Evolutionary conservation across 2,888 invertebrate genomes (phyloP), one percentile per base, ranked within the genome.

Genomic region (Conchocele bisecta): DNA sequence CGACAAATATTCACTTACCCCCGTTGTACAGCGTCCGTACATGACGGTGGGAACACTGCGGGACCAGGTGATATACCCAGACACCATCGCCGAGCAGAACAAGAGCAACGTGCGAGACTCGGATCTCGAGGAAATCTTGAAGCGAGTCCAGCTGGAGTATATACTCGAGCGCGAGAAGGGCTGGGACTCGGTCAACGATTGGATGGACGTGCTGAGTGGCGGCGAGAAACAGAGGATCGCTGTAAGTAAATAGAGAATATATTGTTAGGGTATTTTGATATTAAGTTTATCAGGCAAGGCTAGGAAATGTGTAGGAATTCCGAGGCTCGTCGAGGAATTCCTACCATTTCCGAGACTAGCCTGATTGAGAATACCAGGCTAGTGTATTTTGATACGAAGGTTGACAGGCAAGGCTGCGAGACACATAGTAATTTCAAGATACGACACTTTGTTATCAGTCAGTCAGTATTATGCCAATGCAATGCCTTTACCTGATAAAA

Each of bases 211-310:
- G 0, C 93, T 99, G 5, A 97, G 97, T 35, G 99, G 99, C 0
- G 99, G 99, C 15, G 99, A 99, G 92, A 99, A 99, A 89, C 99
- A 99, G 92, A 93, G 99, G 88, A 95, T 99, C 84, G 99, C 99
- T 54, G 95, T 96, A 88, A 92, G 93, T 89, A 20, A n/a, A n/a
- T n/a, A n/a, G n/a, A n/a, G n/a, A 13, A 24, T 20, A 35, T 39
- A 33, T 6, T 11, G 13, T 26, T 17, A 46, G 5, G 26, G 17
- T 35, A n/a, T n/a, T n/a, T n/a, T n/a, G n/a, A n/a, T n/a, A n/a
- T n/a, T n/a, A n/a, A n/a, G n/a, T n/a, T n/a, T n/a, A n/a, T n/a
- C n/a, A n/a, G n/a, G n/a, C n/a, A n/a, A n/a, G n/a, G n/a, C n/a
- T n/a, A n/a, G n/a, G n/a, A n/a, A n/a, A n/a, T n/a, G n/a, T n/a